These are phyloP conservation scores for Vidua macroura DNA, from an alignment of 2,113 vertebrate species.

Conservation along the genomic window DNA sequence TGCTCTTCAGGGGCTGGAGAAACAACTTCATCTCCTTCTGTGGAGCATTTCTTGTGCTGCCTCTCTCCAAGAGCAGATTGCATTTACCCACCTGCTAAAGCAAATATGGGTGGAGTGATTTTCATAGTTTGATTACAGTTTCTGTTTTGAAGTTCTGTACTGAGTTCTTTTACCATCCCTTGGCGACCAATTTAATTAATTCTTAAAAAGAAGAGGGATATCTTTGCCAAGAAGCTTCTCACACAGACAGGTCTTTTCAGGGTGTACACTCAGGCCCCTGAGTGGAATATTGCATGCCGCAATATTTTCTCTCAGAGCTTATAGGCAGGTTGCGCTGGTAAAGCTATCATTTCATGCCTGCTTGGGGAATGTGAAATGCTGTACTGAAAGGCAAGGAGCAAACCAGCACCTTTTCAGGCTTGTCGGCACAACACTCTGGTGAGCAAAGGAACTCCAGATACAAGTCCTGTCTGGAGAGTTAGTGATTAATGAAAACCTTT, in stretches of 20 bases:
- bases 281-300: not conserved
- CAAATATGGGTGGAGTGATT: not conserved
- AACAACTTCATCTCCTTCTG: not conserved
- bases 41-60: not conserved
- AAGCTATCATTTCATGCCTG: not conserved
- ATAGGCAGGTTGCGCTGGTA: not conserved
- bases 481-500: not conserved
- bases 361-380: not conserved
- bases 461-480: not conserved
- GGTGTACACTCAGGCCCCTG: not conserved
- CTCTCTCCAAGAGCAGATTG: not conserved
- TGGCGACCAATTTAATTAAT: conserved; percentile 14
- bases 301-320: not conserved
- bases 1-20: not conserved
- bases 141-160: not conserved
- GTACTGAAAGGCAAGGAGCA: not conserved
- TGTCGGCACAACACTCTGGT: not conserved
- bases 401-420: not conserved
- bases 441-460: not conserved
- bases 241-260: not conserved
- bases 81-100: not conserved
- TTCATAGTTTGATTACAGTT: not conserved
- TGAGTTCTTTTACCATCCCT: not conserved
- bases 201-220: not conserved
- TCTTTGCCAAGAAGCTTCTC: not conserved